A percentile compares a stretch with the other conserved stretches of the same genome.
phyloP scores from a whole-genome alignment of 2,888 invertebrate species.

The Drosophila mettleri region DNA sequence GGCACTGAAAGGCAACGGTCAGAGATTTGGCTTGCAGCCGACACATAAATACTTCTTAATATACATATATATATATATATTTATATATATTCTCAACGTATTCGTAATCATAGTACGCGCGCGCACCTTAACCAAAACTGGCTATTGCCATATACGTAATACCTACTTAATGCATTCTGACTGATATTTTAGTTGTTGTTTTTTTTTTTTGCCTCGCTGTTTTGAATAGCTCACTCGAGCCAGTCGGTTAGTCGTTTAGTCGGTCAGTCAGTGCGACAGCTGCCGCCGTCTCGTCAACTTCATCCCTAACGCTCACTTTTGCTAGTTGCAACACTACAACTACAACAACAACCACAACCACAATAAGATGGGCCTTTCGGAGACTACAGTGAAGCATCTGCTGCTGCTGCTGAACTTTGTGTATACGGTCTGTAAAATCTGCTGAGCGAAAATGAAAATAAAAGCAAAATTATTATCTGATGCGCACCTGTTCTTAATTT shows the following conservation, averaged over 20 bases:
- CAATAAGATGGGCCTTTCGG: conserved; percentile 72
- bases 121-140: conserved; percentile 46
- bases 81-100: conserved; percentile 27
- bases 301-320: neutral
- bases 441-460: neutral
- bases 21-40: conserved; percentile 37
- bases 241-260: conserved; percentile 16
- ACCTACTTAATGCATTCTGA: conserved; percentile 58
- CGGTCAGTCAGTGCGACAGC: conserved; percentile 23
- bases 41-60: conserved; percentile 10
- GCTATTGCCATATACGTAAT: conserved; percentile 65
- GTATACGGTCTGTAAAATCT: conserved; percentile 72
- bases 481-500: conserved; percentile 21
- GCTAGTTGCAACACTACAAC: conserved; percentile 28
- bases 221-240: conserved; percentile 41
- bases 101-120: conserved; percentile 17
- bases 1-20: conserved; percentile 70
- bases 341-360: conserved; percentile 5
- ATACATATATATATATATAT: neutral
- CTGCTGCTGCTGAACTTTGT: conserved; percentile 79
- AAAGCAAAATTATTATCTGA: neutral
- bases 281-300: conserved; percentile 20
- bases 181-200: conserved; percentile 22
- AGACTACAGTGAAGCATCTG: conserved; percentile 79
- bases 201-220: conserved; percentile 30